Conservation (phyloP, 2,113 vertebrate species). For the Myiozetetes cayanensis region DNA sequence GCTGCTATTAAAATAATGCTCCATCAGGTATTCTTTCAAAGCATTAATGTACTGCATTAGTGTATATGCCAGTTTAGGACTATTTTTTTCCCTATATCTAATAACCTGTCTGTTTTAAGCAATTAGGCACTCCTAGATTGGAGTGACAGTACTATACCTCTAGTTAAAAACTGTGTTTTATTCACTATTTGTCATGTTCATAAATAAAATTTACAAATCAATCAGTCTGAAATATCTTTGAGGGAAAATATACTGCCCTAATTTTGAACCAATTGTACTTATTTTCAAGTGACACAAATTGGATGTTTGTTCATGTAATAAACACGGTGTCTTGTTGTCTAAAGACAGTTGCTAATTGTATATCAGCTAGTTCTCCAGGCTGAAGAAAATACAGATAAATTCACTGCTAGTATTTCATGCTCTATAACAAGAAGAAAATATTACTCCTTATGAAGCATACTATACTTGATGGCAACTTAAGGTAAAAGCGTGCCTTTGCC, state of each 20-base stretch:
- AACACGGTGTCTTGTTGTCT: constrained; percentile 51
- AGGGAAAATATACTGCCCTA: background rate
- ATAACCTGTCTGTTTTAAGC: constrained; percentile 14
- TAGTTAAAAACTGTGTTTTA: background rate
- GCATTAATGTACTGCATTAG: background rate
- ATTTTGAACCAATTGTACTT: constrained; percentile 10
- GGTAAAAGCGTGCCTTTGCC: constrained; percentile 76
- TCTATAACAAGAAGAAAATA: constrained; percentile 56
- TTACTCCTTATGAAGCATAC: constrained; percentile 55
- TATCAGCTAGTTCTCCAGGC: constrained; percentile 15
- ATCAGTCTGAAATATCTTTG: constrained; percentile 10
- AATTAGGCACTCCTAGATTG: constrained; percentile 7
- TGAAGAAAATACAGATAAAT: constrained; percentile 35
- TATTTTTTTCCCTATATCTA: background rate
- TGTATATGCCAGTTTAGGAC: background rate
- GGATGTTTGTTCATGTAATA: constrained; percentile 18
- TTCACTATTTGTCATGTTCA: background rate
- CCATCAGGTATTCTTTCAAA: constrained; percentile 2
- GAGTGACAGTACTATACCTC: background rate
- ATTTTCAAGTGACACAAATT: constrained; percentile 16
- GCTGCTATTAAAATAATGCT: background rate
- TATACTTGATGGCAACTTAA: constrained; percentile 64
- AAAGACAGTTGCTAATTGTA: constrained; percentile 66
- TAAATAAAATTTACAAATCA: background rate
- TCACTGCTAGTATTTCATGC: constrained; percentile 44